Evolutionary conservation across 2,113 vertebrate species (phyloP), one percentile per base, ranked within the genome.

Genomic region (Epinephelus cyanopodus): DNA sequence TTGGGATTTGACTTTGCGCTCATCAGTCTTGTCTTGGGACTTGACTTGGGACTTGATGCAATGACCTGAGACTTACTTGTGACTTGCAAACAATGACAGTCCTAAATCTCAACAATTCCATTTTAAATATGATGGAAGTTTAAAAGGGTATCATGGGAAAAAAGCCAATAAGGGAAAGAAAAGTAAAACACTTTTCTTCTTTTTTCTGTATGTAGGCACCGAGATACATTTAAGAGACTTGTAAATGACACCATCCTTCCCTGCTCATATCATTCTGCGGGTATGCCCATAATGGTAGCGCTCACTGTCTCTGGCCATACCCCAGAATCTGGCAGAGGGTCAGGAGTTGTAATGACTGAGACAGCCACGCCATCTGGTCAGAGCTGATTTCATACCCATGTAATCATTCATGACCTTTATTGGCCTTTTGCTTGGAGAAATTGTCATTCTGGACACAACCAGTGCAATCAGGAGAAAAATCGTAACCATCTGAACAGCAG

Each of bases 401-500:
- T 50, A 83, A 84, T 87, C 67, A 81, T 82, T 79, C 74, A 27
- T 90, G 90, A 91, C 89, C 82, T 91, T 89, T 89, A 63, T 39
- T 79, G 83, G 76, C 81, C 83, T 85, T 37, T 84, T 79, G 74
- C 54, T 27, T 78, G 11, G 62, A 75, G 57, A 52, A 74, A 71
- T 82, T 73, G 48, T 76, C 52, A 74, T 83, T 85, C 83, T 47
- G 67, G 25, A 74, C 74, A 79, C 68, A 72, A 71, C 52, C 53
- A 14, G 64, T 2, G 37, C 23, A 64, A 82, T 56, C 27, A 74
- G 63, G 62, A 79, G 33, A n/a, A 66, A 67, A 71, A 75, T 65
- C 13, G 25, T n/a, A 47, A 39, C 60, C 10, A 27, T 69, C 18
- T 45, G 14, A 72, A 81, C 48, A 60, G 11, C 17, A 3, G 18